Base-by-base conservation (phyloP, 1,140 invertebrate genomes). In the Drosophila bocki region DNA sequence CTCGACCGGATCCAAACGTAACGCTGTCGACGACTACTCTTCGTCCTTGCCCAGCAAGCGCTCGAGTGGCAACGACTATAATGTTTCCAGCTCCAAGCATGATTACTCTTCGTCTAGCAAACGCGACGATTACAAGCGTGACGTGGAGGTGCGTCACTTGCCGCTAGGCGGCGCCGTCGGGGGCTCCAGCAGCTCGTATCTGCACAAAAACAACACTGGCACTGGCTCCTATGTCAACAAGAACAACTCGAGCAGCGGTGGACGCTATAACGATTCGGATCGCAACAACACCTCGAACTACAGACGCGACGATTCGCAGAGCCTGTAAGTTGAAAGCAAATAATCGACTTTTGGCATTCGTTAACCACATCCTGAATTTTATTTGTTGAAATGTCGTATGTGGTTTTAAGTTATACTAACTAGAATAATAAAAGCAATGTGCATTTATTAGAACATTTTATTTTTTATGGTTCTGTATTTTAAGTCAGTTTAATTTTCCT, bases 71-170 rank as follows among this genome's bases (percentile, higher is more conserved):
- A 84, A 75, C 37, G 91, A 92, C 35, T 92, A 92, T 37, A 68
- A 47, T 5, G 76, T 67, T 11, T 84, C 91, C 15, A 90, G 74
- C 32, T 80, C 80, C 9, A 85, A 91, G 50, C 82, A 86, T 39
- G 84, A 91, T 32, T 88, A 91, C 29, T 78, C 87, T 3, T 80
- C 86, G 1, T 78, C 79, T 19, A 91, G 87, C 54, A 88, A 92
- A 22, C 84, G 83, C 39, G 87, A 88, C 39, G 88, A 92, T 13
- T 91, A 91, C 48, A 91, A 84, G 37, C 82, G 75, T 29, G 91
- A 75, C 13, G 91, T 78, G 26, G 91, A 79, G 42, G 88, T 92
- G 7, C 88, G 91, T 44, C 91, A 92, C 58, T 35, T 92, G 42
- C 68, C 91, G 19, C 60, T 88, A 8, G 75, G 80, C 7, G 75